These are phyloP conservation scores for Caenorhabditis sp. DNA, from an alignment of 2,888 invertebrate genomes.

Conservation along the genomic window DNA sequence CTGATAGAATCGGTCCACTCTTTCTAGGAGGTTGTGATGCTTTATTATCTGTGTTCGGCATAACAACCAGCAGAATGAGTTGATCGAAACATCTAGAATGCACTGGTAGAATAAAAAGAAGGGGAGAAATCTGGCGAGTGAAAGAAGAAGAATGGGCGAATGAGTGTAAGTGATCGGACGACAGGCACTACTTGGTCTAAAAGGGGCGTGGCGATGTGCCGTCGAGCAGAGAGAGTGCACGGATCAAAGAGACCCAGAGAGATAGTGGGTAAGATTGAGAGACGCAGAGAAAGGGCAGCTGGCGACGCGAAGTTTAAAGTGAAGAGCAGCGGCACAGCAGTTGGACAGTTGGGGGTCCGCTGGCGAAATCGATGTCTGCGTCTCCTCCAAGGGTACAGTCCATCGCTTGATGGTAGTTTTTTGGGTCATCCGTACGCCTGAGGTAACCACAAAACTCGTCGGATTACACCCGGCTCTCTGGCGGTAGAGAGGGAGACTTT, in stretches of 20 bases:
- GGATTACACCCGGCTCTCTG: conserved; percentile 23
- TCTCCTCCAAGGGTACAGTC: background rate
- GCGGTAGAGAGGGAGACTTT: background rate
- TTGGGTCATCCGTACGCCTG: conserved; percentile 6
- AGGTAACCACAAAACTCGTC: conserved; percentile 33
- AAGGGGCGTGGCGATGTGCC: conserved; percentile 36
- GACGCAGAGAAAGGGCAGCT: conserved; percentile 65
- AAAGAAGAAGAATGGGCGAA: conserved; percentile 32
- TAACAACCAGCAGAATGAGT: conserved; percentile 66
- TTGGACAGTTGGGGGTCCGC: conserved; percentile 16
- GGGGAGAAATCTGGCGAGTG: background rate
- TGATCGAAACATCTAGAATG: conserved; percentile 44
- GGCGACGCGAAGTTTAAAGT: conserved; percentile 58
- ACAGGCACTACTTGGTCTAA: conserved; percentile 36
- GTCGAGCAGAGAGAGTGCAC: conserved; percentile 28
- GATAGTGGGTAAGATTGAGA: conserved; percentile 4
- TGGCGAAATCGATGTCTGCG: conserved; percentile 7
- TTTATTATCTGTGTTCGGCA: conserved; percentile 27
- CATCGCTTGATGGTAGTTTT: conserved; percentile 6
- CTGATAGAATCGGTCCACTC: conserved; percentile 57
- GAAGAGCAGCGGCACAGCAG: conserved; percentile 23
- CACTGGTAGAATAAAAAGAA: background rate
- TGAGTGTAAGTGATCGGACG: conserved; percentile 37
- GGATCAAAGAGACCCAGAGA: conserved; percentile 35
- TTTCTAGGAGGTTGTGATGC: conserved; percentile 70